These are phyloP conservation scores for Petrophora chlorosata DNA, from an alignment of 2,888 invertebrate species.

Conservation along the genomic window DNA sequence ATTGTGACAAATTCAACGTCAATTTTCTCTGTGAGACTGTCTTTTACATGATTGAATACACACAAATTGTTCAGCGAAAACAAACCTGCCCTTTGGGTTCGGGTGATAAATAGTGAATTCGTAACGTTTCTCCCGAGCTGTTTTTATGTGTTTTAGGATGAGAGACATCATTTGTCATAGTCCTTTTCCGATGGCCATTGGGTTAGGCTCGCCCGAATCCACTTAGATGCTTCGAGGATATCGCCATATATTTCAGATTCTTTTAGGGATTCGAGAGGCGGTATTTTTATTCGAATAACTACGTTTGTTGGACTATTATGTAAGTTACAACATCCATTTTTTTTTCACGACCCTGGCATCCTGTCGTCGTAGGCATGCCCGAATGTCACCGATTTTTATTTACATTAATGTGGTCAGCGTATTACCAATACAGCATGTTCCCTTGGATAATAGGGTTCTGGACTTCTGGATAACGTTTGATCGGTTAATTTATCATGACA, in stretches of 20 bases:
- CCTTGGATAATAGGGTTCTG: too few relatives aligned
- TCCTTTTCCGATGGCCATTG: constrained; percentile 34
- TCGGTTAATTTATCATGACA: constrained; percentile 25
- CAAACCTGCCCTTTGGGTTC: constrained; percentile 30
- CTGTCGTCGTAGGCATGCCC: too few relatives aligned
- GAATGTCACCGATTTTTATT: too few relatives aligned
- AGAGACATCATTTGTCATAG: constrained; percentile 55
- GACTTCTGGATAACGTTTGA: too few relatives aligned
- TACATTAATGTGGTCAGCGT: too few relatives aligned
- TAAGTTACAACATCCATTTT: too few relatives aligned
- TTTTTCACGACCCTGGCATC: too few relatives aligned
- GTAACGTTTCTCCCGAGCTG: constrained; percentile 33
- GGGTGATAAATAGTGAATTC: constrained; percentile 47
- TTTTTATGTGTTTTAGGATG: constrained; percentile 50
- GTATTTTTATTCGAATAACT: constrained; percentile 20
- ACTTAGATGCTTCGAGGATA: constrained; percentile 30
- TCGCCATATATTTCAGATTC: constrained; percentile 22
- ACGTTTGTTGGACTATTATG: too few relatives aligned
- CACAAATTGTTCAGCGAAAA: constrained; percentile 32
- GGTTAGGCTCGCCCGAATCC: constrained; percentile 33
- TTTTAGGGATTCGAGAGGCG: constrained; percentile 15
- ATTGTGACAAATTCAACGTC: constrained; percentile 11
- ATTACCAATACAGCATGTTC: too few relatives aligned
- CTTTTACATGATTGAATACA: constrained; percentile 29
- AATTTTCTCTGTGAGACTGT: constrained; percentile 19